Evolutionary conservation across 2,797 vertebrate genomes (phyloP).

Genomic region (Pantherophis alleghaniensis): DNA sequence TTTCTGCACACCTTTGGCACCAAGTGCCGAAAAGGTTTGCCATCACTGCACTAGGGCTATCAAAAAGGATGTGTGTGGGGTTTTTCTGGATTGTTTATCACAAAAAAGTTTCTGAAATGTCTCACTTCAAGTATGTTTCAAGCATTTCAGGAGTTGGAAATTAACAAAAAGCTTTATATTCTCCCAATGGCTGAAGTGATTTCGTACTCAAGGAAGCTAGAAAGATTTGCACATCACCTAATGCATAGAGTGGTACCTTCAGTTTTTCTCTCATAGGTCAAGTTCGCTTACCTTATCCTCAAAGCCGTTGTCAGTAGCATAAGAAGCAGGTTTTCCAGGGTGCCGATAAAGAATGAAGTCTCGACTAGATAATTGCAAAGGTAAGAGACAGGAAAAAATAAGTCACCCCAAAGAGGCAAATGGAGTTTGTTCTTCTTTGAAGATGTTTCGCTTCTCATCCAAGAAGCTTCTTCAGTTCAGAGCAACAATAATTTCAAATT

Average conservation of each 20-base stretch:
- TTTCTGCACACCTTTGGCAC: too few relatives aligned
- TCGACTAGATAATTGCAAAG: slow-evolving; percentile 68
- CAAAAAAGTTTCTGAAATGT: neutral
- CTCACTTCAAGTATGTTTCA: neutral
- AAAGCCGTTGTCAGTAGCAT: slow-evolving; percentile 81
- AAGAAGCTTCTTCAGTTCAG: neutral
- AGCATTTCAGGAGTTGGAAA: neutral
- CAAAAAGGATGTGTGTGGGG: neutral
- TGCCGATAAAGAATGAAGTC: slow-evolving; percentile 90
- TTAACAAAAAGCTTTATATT: neutral
- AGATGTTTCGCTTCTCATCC: too few relatives aligned
- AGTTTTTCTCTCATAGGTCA: neutral
- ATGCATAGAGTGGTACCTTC: neutral
- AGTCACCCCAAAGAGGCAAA: too few relatives aligned
- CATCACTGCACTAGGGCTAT: neutral
- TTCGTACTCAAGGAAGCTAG: neutral
- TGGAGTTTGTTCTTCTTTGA: too few relatives aligned
- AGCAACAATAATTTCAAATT: neutral
- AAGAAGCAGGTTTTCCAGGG: slow-evolving; percentile 85
- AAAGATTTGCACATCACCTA: neutral
- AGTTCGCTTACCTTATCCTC: slow-evolving; percentile 79
- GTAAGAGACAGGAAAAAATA: neutral
- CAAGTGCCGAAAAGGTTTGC: too few relatives aligned
- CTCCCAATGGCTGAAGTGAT: neutral
- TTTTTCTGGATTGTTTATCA: neutral